Conservation (phyloP, 2,797 vertebrate genomes). For the Perodicticus potto region DNA sequence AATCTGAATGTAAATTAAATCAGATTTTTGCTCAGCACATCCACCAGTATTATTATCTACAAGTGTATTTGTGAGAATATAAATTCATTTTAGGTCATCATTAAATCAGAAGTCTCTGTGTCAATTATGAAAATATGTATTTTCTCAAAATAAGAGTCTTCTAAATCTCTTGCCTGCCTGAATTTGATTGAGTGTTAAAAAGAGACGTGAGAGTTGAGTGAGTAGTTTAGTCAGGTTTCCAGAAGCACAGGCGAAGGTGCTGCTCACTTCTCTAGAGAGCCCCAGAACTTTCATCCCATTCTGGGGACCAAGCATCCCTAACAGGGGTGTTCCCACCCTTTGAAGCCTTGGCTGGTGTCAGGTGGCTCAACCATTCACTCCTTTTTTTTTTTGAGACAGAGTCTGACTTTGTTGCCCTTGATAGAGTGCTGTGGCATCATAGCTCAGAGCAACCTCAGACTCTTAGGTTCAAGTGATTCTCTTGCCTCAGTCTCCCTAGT, state of each 20-base stretch:
- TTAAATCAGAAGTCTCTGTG: not conserved
- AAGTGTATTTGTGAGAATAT: not conserved
- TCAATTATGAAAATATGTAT: not conserved
- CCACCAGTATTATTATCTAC: not conserved
- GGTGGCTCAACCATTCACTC: not conserved
- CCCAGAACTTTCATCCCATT: not conserved
- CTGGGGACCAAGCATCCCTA: not conserved
- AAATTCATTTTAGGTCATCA: not conserved
- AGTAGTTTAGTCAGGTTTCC: not conserved
- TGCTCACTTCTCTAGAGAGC: not conserved
- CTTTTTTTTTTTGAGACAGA: not conserved
- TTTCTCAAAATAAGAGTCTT: not conserved
- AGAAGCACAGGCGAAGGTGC: not conserved
- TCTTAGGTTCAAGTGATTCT: no score
- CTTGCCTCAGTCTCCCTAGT: no score
- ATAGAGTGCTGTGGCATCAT: no score
- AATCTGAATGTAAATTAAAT: slow-evolving; percentile 26
- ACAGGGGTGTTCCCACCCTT: accelerated
- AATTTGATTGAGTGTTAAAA: not conserved
- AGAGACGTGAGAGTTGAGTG: not conserved
- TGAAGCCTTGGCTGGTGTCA: not conserved
- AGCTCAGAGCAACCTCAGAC: no score
- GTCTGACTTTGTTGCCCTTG: no score
- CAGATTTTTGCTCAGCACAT: not conserved
- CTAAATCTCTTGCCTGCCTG: not conserved